These are phyloP conservation scores for Hydriomena furcata DNA, from an alignment of 2,888 invertebrate species.

Conservation along the genomic window DNA sequence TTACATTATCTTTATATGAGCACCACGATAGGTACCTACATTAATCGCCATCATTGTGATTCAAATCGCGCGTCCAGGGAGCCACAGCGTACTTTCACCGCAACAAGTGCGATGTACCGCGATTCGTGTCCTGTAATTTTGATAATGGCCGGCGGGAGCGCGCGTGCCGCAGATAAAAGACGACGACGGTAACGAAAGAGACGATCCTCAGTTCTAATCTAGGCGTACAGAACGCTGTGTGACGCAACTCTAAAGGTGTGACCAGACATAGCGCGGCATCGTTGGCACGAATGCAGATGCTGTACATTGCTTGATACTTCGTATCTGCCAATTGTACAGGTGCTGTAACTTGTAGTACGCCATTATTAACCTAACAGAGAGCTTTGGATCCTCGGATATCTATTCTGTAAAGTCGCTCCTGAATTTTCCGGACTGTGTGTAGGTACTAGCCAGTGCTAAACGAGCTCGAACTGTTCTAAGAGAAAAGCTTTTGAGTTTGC, in stretches of 20 bases:
- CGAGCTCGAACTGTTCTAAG: background rate
- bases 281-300: conserved; percentile 47
- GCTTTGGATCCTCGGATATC: background rate
- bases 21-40: background rate
- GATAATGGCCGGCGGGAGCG: conserved; percentile 57
- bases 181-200: conserved; percentile 46
- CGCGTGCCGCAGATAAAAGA: conserved; percentile 53
- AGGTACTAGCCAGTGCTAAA: background rate
- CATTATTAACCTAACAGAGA: background rate
- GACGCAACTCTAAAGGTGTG: too few species aligned
- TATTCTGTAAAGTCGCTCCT: background rate
- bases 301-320: too few species aligned
- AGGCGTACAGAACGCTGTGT: too few species aligned
- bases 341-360: background rate
- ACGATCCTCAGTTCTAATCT: too few species aligned
- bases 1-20: background rate
- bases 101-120: conserved; percentile 44
- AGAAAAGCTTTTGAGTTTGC: conserved; percentile 12
- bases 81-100: conserved; percentile 33
- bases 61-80: conserved; percentile 34
- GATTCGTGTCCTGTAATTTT: conserved; percentile 56
- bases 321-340: too few species aligned
- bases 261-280: too few species aligned
- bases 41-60: conserved; percentile 35
- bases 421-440: conserved; percentile 1